These are phyloP conservation scores for Coleophora deauratella DNA, from an alignment of 2,888 invertebrate genomes.

Conservation along the genomic window DNA sequence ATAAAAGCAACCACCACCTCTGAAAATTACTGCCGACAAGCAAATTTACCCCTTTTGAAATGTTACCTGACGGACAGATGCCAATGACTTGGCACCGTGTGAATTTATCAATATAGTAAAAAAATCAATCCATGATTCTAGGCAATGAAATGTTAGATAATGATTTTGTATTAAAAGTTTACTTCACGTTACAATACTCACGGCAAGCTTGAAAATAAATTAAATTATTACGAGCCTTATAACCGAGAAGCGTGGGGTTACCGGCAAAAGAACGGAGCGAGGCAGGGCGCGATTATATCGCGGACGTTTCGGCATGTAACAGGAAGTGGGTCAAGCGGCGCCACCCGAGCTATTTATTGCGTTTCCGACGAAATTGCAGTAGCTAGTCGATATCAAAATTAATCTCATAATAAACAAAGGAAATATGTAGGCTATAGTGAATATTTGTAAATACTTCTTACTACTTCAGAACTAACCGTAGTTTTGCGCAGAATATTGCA, in stretches of 20 bases:
- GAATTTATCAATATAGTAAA: too few species aligned
- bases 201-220: constrained; percentile 54
- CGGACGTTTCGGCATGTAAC: constrained; percentile 68
- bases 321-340: constrained; percentile 71
- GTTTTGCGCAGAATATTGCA: constrained; percentile 24
- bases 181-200: too few species aligned
- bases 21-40: background rate
- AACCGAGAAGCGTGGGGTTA: constrained; percentile 61
- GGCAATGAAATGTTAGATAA: too few species aligned
- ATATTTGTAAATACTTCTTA: background rate
- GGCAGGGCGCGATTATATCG: constrained; percentile 67
- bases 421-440: constrained; percentile 6
- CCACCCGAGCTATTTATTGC: constrained; percentile 64
- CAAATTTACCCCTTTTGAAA: background rate
- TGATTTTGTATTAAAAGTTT: too few species aligned
- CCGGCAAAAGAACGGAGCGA: constrained; percentile 55
- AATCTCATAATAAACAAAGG: constrained; percentile 4
- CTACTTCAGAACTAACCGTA: constrained; percentile 11
- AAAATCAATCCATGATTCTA: too few species aligned
- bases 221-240: constrained; percentile 66
- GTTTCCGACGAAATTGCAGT: constrained; percentile 64
- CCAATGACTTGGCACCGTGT: too few species aligned
- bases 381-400: constrained; percentile 25
- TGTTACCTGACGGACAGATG: too few species aligned
- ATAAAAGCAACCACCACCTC: constrained; percentile 18